Conservation (phyloP, 2,113 vertebrate species). For the Oreamnos americanus region DNA sequence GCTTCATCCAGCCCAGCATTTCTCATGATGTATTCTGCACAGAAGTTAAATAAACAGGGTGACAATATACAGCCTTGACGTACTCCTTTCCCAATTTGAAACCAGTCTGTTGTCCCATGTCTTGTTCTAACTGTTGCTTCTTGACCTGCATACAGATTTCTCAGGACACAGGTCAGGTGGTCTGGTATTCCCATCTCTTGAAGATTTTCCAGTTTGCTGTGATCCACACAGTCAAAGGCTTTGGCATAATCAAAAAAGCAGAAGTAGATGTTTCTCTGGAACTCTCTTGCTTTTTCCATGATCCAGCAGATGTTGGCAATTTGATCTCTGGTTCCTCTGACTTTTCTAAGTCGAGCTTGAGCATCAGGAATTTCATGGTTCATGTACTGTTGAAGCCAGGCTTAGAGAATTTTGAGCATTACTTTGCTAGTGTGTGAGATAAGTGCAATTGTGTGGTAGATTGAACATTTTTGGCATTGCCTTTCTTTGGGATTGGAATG, state of each 20-base stretch:
- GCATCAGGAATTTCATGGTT: not conserved
- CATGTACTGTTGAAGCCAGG: not conserved
- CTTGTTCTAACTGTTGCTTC: not conserved
- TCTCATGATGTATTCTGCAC: not conserved
- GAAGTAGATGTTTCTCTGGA: not conserved
- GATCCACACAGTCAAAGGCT: not conserved
- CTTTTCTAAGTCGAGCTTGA: not conserved
- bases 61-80: not conserved
- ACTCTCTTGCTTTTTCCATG: not conserved
- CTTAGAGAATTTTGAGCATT: not conserved
- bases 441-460: not conserved
- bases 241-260: not conserved
- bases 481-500: not conserved
- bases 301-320: fast-evolving
- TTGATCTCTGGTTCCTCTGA: not conserved
- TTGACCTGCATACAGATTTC: not conserved
- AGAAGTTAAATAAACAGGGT: not conserved
- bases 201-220: not conserved
- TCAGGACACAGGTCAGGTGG: not conserved
- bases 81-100: not conserved
- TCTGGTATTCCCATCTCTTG: not conserved
- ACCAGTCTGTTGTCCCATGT: not conserved
- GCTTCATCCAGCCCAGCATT: not conserved
- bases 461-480: not conserved
- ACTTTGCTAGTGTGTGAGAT: not conserved